Evolutionary conservation across 2,888 invertebrate genomes (phyloP), one percentile per base, ranked within the genome.

Genomic region (Carterocephalus palaemon): DNA sequence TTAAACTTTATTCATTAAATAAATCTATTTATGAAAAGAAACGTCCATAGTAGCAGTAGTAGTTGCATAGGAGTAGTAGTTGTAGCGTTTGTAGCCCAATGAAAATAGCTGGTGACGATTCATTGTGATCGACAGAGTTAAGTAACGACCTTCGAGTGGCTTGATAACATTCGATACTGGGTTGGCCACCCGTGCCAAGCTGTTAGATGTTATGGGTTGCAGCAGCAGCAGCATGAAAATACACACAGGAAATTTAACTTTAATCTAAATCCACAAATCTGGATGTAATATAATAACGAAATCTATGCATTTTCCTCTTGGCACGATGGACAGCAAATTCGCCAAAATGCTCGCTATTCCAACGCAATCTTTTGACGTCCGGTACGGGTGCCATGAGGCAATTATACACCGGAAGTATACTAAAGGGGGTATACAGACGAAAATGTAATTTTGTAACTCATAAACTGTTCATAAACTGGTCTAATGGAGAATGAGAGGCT

Each of bases 281-380:
- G 34, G 9, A 20, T 12, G 23, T 36, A 43, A 43, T 29, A 28
- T 43, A 43, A 43, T 43, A 43, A 36, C 34, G 28, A 7, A 29
- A 43, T 36, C 36, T 43, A 43, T 36, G 43, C 34, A 23, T 43
- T 43, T 36, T 36, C 43, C 43, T 36, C 43, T 36, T 31, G 17
- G 10, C 15, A 6, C 28, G 22, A 36, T 26, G 29, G 36, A 45
- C 45, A 32, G 31, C 43, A 31, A 10, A 9, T 38, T 47, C 38
- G 51, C 49, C 47, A 52, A 64, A 70, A 59, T 62, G 67, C 66
- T 70, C 60, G 66, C 77, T 79, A 72, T 82, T 79, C 70, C 70
- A 72, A 72, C 60, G 78, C 84, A 84, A 84, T 86, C 85, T 83
- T 83, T 77, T 67, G 72, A 69, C 76, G 76, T 85, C 85, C 85